Evolutionary conservation across 1,140 invertebrate species (phyloP).

Genomic region (Drosophila dunni): DNA sequence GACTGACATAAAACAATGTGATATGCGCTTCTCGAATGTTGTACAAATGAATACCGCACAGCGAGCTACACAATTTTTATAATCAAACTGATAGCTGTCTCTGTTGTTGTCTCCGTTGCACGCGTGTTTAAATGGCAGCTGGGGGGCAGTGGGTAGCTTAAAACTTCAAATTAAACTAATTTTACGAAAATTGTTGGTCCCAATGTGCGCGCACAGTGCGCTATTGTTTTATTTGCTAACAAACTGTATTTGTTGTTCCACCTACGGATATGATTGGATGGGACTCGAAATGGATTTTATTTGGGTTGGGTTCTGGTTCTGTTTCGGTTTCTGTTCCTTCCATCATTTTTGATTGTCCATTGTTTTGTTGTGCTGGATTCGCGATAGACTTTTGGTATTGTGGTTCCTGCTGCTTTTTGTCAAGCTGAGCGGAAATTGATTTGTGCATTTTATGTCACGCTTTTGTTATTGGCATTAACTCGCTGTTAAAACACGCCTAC

Average conservation of each 20-base stretch:
- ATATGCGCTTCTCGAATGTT: constrained; percentile 63
- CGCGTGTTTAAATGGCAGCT: constrained; percentile 3
- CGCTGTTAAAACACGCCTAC: constrained; percentile 40
- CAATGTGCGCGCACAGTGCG: constrained; percentile 26
- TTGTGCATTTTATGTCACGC: constrained; percentile 60
- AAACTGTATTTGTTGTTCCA: constrained; percentile 49
- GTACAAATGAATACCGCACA: constrained; percentile 54
- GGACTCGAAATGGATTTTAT: constrained; percentile 1
- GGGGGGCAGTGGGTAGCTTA: background rate
- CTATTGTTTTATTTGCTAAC: constrained; percentile 58
- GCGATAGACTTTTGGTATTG: constrained; percentile 11
- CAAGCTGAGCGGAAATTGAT: constrained; percentile 60
- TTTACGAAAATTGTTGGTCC: constrained; percentile 62
- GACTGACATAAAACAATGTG: constrained; percentile 77
- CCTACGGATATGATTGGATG: constrained; percentile 5
- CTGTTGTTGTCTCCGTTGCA: constrained; percentile 1
- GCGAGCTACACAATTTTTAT: constrained; percentile 43
- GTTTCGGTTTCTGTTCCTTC: constrained; percentile 33
- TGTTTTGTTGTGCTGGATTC: constrained; percentile 33
- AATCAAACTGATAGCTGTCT: constrained; percentile 59
- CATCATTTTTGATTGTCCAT: constrained; percentile 46
- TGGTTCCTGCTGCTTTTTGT: constrained; percentile 12
- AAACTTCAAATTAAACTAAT: constrained; percentile 72
- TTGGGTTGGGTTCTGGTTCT: constrained; percentile 2
- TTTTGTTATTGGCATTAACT: constrained; percentile 60